These are phyloP conservation scores for Drosophila aff. DNA, from an alignment of 1,140 invertebrate species.

Conservation along the genomic window DNA sequence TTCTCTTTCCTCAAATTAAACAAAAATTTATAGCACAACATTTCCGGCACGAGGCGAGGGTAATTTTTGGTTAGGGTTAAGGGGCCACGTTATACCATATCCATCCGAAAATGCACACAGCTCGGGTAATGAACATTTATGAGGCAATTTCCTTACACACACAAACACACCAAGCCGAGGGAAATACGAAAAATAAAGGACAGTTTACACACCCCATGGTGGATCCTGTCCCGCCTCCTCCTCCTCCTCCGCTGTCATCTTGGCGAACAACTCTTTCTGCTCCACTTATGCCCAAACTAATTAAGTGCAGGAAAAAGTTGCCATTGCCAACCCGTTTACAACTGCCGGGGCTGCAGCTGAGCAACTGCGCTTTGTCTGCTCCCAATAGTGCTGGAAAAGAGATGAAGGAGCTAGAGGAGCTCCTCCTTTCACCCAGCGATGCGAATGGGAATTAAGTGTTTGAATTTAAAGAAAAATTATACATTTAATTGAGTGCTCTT, in stretches of 20 bases:
- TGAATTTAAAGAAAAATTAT: not conserved
- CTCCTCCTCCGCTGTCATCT: conserved; percentile 24
- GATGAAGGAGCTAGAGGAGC: not conserved
- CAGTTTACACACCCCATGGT: conserved; percentile 64
- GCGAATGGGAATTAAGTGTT: not conserved
- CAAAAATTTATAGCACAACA: conserved; percentile 35
- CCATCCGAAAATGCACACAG: conserved; percentile 31
- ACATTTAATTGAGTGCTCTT: not conserved
- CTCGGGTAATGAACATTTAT: conserved; percentile 82
- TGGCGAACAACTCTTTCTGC: conserved; percentile 76
- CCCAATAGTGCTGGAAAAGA: conserved; percentile 17
- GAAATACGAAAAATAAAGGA: conserved; percentile 16
- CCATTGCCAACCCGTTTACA: conserved; percentile 74
- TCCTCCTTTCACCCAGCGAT: not conserved
- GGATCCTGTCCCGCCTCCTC: conserved; percentile 1
- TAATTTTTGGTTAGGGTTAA: conserved; percentile 21
- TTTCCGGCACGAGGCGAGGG: conserved; percentile 22
- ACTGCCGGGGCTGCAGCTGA: conserved; percentile 49
- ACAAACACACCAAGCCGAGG: conserved; percentile 6
- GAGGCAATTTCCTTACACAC: conserved; percentile 79
- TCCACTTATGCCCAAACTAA: conserved; percentile 84
- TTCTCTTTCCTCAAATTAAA: conserved; percentile 19
- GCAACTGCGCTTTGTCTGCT: conserved; percentile 50
- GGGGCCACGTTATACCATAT: conserved; percentile 26
- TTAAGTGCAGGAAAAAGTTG: conserved; percentile 83